Evolutionary conservation across 1,140 invertebrate species (phyloP).

Genomic region (Thalassaphorura encarpata): DNA sequence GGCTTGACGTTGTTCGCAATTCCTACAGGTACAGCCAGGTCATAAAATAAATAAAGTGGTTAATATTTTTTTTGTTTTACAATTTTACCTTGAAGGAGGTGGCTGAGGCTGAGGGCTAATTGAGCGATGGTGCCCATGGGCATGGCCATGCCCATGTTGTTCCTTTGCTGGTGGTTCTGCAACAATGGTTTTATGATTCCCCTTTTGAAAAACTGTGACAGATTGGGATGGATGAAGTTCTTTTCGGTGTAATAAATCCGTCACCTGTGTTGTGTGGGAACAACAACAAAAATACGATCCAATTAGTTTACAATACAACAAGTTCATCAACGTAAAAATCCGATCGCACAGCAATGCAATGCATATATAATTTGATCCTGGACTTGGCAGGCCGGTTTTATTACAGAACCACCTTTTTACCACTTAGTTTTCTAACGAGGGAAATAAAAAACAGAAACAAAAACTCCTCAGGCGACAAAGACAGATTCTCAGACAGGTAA

Average conservation of each 20-base stretch:
- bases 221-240: constrained; percentile 10
- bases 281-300: background rate
- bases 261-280: constrained; percentile 17
- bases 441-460: background rate
- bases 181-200: constrained; percentile 31
- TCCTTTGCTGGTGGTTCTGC: constrained; percentile 15
- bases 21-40: too few relatives aligned
- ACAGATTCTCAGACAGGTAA: background rate
- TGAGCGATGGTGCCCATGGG: too few relatives aligned
- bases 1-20: constrained; percentile 26
- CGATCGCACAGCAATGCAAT: too few relatives aligned
- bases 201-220: constrained; percentile 33
- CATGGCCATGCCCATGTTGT: too few relatives aligned
- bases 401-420: too few relatives aligned
- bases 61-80: too few relatives aligned
- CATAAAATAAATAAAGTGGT: constrained; percentile 8
- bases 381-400: too few relatives aligned
- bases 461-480: background rate
- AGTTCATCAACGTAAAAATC: too few relatives aligned
- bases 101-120: constrained; percentile 16
- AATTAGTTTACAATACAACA: too few relatives aligned
- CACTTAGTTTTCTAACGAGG: too few relatives aligned
- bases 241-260: constrained; percentile 28
- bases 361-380: too few relatives aligned
- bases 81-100: too few relatives aligned